Evolutionary conservation across 2,888 invertebrate genomes (phyloP), one percentile per base, ranked within the genome.

Genomic region (Epirrhoe alternata): DNA sequence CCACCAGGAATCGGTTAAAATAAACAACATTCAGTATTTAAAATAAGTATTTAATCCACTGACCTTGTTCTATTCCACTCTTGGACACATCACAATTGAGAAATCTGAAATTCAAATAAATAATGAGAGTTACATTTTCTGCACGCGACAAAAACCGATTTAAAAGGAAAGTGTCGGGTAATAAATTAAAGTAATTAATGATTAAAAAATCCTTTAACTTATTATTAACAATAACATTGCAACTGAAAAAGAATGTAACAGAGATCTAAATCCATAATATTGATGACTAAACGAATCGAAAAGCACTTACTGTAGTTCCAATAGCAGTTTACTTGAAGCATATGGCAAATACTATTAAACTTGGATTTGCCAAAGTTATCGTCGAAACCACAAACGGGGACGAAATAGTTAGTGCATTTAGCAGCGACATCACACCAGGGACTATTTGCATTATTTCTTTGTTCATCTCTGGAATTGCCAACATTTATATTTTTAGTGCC

Each of bases 261-360:
- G n/a, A 12, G 6, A 55, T 12, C 24, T 14, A 24, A 5, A 10
- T 30, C 30, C 0, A 14, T 47, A 47, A 58, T 7, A 12, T 16
- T 56, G 0, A 31, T 17, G 17, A n/a, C 8, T 31, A 45, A 58
- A 30, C 6, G 0, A 6, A 53, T 5, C 10, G 24, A 30, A 5
- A 49, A 12, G 35, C 16, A 61, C 61, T 66, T 38, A 66, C 66
- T 61, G 55, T 86, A 86, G 65, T 85, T 85, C 85, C 86, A 89
- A 74, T 85, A 88, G 66, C 90, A 90, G 67, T 91, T 90, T 1
- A 88, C 85, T 64, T 85, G 80, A 7, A 89, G 62, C 85, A 91
- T 82, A 62, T 90, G 90, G 59, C 90, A 91, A 7, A 88, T 60
- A 42, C 89, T 85, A 45, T 87, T 85, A 67, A 91, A 90, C 70